Conservation (phyloP, 30 jellyfish, hydroid and myxozoan genomes). For the Aurelia aurita complex sp. Pacific region DNA sequence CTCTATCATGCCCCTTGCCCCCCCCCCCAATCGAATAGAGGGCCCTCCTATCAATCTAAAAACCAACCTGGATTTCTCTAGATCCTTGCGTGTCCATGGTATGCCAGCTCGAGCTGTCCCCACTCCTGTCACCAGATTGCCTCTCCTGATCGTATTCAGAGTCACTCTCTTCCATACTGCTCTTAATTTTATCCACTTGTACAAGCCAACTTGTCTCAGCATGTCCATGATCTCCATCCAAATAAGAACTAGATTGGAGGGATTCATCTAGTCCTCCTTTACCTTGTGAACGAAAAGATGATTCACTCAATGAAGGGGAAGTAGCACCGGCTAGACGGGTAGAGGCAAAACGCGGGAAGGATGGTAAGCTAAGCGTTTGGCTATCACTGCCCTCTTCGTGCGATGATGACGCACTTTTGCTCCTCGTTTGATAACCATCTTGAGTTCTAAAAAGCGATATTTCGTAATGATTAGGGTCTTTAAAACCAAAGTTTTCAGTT, state of each 20-base stretch:
- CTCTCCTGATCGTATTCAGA: too few relatives aligned
- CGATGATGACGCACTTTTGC: slow-evolving; percentile 20
- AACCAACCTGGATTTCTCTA: too few relatives aligned
- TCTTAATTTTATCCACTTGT: background rate
- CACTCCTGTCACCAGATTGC: too few relatives aligned
- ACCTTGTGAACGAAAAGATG: slow-evolving; percentile 4
- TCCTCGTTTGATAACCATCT: background rate
- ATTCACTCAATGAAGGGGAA: slow-evolving; percentile 8
- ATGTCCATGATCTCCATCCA: slow-evolving; percentile 28
- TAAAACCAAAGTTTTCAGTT: slow-evolving; percentile 5
- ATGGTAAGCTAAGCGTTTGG: slow-evolving; percentile 13
- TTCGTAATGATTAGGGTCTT: slow-evolving; percentile 45
- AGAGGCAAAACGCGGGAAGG: slow-evolving; percentile 54
- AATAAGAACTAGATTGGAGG: background rate
- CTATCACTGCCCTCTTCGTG: slow-evolving; percentile 27
- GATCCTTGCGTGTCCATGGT: too few relatives aligned
- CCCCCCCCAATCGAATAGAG: too few relatives aligned
- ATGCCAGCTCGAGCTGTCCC: too few relatives aligned
- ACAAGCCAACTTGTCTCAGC: slow-evolving; percentile 70
- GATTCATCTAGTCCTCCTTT: slow-evolving; percentile 17
- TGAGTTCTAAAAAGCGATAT: background rate
- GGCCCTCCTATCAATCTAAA: too few relatives aligned
- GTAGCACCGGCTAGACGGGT: slow-evolving; percentile 36
- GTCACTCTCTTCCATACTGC: background rate
- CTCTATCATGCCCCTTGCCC: too few relatives aligned